Evolutionary conservation across 2,888 invertebrate genomes (phyloP), one percentile per base, ranked within the genome.

Genomic region (Schizotus pectinicornis): DNA sequence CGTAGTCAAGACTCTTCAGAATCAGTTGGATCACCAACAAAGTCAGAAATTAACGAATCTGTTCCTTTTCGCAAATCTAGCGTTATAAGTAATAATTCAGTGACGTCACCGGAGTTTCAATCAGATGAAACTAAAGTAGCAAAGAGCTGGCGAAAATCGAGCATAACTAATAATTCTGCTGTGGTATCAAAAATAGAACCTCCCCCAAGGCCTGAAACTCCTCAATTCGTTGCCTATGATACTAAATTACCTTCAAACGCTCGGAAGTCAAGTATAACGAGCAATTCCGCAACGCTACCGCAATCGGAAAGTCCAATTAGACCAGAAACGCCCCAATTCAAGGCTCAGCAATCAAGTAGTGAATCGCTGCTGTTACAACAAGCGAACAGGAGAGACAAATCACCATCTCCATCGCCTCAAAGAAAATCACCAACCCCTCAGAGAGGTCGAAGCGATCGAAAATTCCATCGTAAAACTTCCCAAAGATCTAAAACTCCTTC

Each of bases 321-420:
- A 7, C n/a, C 3, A 11, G 41, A n/a, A n/a, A 41, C 30, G 6
- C 6, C 9, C 6, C 12, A 22, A 22, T 22, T 22, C 22, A 22
- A 22, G 22, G 3, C 31, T n/a, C 35, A 54, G 22, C 52, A 46
- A 63, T 55, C 39, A 48, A 58, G 41, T 38, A 63, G 53, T 42
- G 51, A 37, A 54, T 46, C 36, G n/a, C 8, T 35, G 22, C 37
- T 13, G 22, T 22, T 22, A 3, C 45, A 9, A 43, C 11, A 45
- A 14, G 45, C n/a, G 35, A 34, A 42, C 32, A 43, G 48, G 22
- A 55, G 62, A 37, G 62, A 64, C 34, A 51, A 62, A 0, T 61
- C 62, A 6, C 58, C 64, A 11, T 66, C 67, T 0, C 65, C 57
- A 45, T 59, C 65, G 1, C 65, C 64, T 12, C 47, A 36, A 7